Evolutionary conservation across 2,888 invertebrate species (phyloP).

Genomic region (Hoplodrina ambigua): DNA sequence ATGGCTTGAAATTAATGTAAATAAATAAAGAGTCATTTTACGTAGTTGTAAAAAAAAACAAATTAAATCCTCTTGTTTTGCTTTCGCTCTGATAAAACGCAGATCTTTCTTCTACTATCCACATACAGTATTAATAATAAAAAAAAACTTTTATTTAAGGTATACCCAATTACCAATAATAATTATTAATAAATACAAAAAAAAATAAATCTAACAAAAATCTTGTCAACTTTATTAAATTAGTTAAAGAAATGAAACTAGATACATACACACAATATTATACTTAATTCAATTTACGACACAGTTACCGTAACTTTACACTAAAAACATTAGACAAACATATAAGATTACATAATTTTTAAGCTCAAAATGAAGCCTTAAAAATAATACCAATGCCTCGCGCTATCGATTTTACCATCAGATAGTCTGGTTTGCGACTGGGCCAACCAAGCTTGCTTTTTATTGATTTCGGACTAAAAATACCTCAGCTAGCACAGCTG

Average conservation of each 20-base stretch:
- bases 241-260: too few species aligned
- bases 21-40: neutral
- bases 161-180: too few species aligned
- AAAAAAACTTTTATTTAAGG: too few species aligned
- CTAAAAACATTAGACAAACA: neutral
- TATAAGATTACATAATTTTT: constrained; percentile 21
- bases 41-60: neutral
- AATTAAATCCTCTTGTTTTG: neutral
- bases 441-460: constrained; percentile 6
- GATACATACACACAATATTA: too few species aligned
- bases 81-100: neutral
- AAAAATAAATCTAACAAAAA: too few species aligned
- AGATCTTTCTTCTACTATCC: neutral
- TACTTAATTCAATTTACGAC: neutral
- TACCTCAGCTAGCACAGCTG: constrained; percentile 22
- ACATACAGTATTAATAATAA: too few species aligned
- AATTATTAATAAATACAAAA: too few species aligned
- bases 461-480: constrained; percentile 41
- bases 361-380: constrained; percentile 32
- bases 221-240: too few species aligned
- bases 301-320: neutral
- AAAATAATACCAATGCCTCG: constrained; percentile 21
- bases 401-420: constrained; percentile 49
- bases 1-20: constrained; percentile 1
- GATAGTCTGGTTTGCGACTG: constrained; percentile 29